A percentile compares a stretch with the other conserved stretches of the same genome.
phyloP scores from a whole-genome alignment of 2,888 invertebrate genomes.

The Drosophila picticornis region DNA sequence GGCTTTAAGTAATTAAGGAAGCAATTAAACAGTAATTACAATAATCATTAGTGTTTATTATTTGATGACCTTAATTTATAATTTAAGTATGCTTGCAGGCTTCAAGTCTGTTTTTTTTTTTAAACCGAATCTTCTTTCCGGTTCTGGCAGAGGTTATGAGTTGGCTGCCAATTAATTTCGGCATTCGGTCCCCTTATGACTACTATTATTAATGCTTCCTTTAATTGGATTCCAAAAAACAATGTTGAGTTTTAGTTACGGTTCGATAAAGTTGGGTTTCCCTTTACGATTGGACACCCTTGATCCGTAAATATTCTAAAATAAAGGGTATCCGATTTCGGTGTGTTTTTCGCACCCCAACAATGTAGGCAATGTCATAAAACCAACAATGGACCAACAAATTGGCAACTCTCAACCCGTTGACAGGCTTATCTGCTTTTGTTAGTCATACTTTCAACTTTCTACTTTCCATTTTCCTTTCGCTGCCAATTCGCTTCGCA shows the following conservation, averaged over 20 bases:
- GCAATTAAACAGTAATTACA: neutral
- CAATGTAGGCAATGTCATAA: conserved; percentile 20
- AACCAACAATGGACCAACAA: conserved; percentile 53
- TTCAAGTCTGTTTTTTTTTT: neutral
- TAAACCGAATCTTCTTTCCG: no score
- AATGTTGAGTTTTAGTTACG: no score
- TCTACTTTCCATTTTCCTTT: conserved; percentile 6
- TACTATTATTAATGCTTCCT: no score
- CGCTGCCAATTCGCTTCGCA: conserved; percentile 13
- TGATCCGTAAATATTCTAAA: neutral
- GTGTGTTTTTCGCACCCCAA: neutral
- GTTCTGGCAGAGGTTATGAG: no score
- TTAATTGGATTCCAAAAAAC: no score
- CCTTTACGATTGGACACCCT: neutral
- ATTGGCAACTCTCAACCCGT: conserved; percentile 57
- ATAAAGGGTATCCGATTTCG: conserved; percentile 1
- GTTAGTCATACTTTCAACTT: conserved; percentile 22
- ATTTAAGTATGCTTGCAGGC: neutral
- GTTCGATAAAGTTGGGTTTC: neutral
- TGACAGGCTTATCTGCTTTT: conserved; percentile 58
- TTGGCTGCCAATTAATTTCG: neutral
- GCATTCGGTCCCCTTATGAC: neutral
- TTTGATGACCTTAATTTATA: neutral
- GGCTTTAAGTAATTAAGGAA: neutral
- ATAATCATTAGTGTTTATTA: neutral